Evolutionary conservation across 2,888 invertebrate species (phyloP), one percentile per base, ranked within the genome.

Genomic region (Elmis aenea): DNA sequence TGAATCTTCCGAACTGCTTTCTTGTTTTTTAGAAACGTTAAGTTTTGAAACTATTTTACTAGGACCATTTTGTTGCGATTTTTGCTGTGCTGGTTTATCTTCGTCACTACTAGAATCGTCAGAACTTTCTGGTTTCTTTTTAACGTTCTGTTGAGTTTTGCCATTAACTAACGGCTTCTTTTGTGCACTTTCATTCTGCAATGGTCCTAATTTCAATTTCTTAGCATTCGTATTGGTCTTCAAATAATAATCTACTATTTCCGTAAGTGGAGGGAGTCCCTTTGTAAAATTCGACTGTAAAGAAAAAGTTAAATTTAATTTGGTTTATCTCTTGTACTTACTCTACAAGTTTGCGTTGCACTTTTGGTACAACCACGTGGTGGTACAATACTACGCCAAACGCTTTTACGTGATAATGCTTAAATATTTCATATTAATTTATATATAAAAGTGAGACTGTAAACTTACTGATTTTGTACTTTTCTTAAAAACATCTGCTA

Each of bases 391-490:
- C n/a, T 18, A 6, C 18, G 18, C 18, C 18, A 8, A 18, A 18
- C 8, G 5, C 18, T 6, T 18, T 18, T 11, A 26, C 1, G 8
- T 1, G 13, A 9, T 13, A 13, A 13, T 9, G 9, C 10, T 26
- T 26, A 13, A 26, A 13, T 13, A 6, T 2, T 5, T 12, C 11
- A 2, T 2, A 26, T 2, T 9, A 26, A 6, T 1, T 8, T 26
- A 6, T 5, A 4, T 2, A 2, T 8, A 26, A 1, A 13, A 26
- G n/a, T n/a, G n/a, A n/a, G n/a, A 37, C 20, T 32, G 25, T 37
- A 26, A 44, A 75, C 85, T 81, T 74, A 86, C 86, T 69, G 83
- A 79, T 62, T 85, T 85, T 1, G 79, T 76, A 68, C 82, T 84
- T 55, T 78, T 76, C 55, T 81, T 74, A 59, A 81, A 85, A 29